These are phyloP conservation scores for Cabera pusaria DNA, from an alignment of 2,888 invertebrate genomes.

Conservation along the genomic window DNA sequence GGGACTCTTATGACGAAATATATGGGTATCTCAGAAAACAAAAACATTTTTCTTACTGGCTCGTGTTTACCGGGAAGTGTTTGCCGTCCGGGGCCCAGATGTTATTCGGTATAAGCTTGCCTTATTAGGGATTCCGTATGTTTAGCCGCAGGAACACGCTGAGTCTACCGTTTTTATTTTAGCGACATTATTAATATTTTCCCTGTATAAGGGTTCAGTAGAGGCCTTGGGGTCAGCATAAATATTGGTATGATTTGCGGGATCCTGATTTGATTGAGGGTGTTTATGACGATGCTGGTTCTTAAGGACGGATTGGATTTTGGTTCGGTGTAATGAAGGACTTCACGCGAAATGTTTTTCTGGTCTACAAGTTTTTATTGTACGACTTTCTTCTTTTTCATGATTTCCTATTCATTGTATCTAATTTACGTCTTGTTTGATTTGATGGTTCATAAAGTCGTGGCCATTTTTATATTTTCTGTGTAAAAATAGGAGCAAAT, in stretches of 20 bases:
- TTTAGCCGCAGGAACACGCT: constrained; percentile 57
- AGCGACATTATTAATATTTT: constrained; percentile 69
- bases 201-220: constrained; percentile 26
- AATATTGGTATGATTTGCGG: constrained; percentile 25
- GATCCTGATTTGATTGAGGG: constrained; percentile 23
- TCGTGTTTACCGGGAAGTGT: constrained; percentile 75
- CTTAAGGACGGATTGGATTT: constrained; percentile 1
- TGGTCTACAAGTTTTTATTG: not conserved
- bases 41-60: constrained; percentile 74
- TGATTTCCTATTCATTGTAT: too few relatives aligned
- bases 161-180: constrained; percentile 64
- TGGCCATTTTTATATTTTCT: too few relatives aligned
- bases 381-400: too few relatives aligned
- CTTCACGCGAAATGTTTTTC: not conserved
- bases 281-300: constrained; percentile 16
- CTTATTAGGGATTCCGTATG: constrained; percentile 79
- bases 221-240: constrained; percentile 23
- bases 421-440: too few relatives aligned
- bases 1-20: constrained; percentile 58
- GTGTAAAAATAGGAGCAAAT: too few relatives aligned
- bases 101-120: constrained; percentile 78
- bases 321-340: not conserved
- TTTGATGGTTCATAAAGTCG: too few relatives aligned
- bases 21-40: constrained; percentile 61
- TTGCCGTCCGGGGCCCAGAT: constrained; percentile 77